phyloP scores from a whole-genome alignment of 1,140 invertebrate species.

The Rhagoletis zephyria region DNA sequence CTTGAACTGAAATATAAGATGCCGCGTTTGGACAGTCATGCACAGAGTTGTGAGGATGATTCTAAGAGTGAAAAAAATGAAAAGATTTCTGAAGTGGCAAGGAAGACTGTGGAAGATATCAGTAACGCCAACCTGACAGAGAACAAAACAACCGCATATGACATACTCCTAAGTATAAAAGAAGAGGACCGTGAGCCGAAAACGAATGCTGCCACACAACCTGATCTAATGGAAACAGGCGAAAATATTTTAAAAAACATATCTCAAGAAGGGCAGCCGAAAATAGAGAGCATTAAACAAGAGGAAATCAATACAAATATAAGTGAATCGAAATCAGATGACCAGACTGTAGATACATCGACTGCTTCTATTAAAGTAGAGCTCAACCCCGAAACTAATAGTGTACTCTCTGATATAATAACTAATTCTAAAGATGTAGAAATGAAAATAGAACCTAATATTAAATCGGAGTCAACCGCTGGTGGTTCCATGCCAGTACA shows the following conservation, averaged over 20 bases:
- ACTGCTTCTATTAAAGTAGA: not conserved
- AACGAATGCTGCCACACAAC: not conserved
- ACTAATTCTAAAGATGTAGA: not conserved
- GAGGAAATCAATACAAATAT: not conserved
- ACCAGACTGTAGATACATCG: not conserved
- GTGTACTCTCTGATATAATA: not conserved
- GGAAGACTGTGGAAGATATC: not conserved
- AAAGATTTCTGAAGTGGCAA: not conserved
- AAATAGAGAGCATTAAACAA: not conserved
- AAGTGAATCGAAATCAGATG: not conserved
- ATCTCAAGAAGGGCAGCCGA: not conserved
- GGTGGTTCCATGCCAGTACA: not conserved
- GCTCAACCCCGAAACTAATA: not conserved
- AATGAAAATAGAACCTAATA: not conserved
- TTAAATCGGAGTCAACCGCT: not conserved
- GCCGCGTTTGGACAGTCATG: not conserved
- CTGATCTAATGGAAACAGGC: not conserved
- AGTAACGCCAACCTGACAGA: too few species aligned
- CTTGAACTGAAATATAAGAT: conserved; percentile 62
- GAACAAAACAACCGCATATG: too few species aligned
- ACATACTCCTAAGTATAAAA: too few species aligned
- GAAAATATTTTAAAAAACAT: not conserved
- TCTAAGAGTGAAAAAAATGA: not conserved
- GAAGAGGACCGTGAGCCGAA: too few species aligned
- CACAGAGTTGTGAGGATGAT: conserved; percentile 3